Evolutionary conservation across 2,797 vertebrate species (phyloP).

Genomic region (Ptychobarbus kaznakovi): DNA sequence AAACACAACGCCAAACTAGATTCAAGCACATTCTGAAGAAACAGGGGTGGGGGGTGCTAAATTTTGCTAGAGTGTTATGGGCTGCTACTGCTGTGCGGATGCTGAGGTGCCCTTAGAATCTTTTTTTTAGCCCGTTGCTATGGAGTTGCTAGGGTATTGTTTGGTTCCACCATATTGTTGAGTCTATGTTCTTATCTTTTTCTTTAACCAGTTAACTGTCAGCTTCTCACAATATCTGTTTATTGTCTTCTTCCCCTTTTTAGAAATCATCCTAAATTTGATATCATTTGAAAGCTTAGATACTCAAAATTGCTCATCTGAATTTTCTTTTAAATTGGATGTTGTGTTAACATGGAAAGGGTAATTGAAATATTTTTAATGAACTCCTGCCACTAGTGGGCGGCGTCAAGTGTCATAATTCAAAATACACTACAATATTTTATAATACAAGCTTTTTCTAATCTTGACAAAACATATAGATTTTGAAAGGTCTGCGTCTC

Average conservation of each 20-base stretch:
- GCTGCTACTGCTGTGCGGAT: not conserved
- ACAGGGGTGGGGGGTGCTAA: not conserved
- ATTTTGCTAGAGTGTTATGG: not conserved
- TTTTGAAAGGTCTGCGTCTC: too few species aligned
- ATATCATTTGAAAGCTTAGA: too few species aligned
- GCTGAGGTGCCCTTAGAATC: not conserved
- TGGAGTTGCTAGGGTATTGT: not conserved
- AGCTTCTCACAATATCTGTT: too few species aligned
- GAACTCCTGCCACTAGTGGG: not conserved
- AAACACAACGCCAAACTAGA: constrained; percentile 46
- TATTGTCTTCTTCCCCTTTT: not conserved
- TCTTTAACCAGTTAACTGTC: too few species aligned
- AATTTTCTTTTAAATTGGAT: too few species aligned
- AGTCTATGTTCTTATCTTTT: too few species aligned
- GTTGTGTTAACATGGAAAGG: too few species aligned
- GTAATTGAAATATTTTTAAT: too few species aligned
- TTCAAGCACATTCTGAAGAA: not conserved
- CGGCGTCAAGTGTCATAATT: not conserved
- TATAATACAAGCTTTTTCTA: too few species aligned
- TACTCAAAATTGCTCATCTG: too few species aligned
- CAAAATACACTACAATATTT: not conserved
- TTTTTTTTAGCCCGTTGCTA: not conserved
- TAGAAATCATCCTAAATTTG: too few species aligned
- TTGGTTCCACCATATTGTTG: not conserved
- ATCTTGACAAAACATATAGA: too few species aligned